phyloP scores from a whole-genome alignment of 53 echinoderm and acorn worm genomes.

The Paracentrotus lividus region DNA sequence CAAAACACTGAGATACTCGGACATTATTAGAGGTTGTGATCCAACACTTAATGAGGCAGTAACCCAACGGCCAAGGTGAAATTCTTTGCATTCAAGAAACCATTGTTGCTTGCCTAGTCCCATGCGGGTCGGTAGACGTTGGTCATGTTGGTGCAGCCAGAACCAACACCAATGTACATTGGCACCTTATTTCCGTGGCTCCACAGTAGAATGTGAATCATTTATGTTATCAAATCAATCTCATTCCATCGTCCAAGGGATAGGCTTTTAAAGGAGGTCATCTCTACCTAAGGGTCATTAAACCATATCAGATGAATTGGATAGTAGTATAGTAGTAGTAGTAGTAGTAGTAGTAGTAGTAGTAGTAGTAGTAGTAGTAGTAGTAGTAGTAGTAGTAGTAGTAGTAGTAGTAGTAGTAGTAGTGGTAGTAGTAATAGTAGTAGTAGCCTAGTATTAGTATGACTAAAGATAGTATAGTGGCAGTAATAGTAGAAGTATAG shows the following conservation, averaged over 20 bases:
- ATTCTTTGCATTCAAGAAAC: slow-evolving; percentile 9
- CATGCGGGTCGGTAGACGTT: background rate
- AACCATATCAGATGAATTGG: no score
- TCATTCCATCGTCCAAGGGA: background rate
- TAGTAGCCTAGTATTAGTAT: background rate
- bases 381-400: slow-evolving; percentile 12
- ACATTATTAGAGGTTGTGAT: slow-evolving; percentile 27
- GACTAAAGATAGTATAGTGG: no score
- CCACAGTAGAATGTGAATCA: background rate
- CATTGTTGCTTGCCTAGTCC: background rate
- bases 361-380: slow-evolving; percentile 9
- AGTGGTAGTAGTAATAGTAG: background rate
- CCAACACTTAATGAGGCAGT: slow-evolving; percentile 26
- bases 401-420: slow-evolving; percentile 3
- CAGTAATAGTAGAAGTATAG: no score
- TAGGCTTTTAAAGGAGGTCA: background rate
- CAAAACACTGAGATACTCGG: background rate
- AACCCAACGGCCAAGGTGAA: background rate
- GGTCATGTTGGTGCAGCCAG: background rate
- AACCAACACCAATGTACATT: background rate
- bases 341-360: background rate
- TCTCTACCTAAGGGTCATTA: background rate
- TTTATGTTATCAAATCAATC: background rate
- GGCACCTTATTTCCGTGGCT: background rate
- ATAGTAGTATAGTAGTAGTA: background rate